Evolutionary conservation across 1,140 invertebrate species (phyloP).

Genomic region (Dendroctonus ponderosae): DNA sequence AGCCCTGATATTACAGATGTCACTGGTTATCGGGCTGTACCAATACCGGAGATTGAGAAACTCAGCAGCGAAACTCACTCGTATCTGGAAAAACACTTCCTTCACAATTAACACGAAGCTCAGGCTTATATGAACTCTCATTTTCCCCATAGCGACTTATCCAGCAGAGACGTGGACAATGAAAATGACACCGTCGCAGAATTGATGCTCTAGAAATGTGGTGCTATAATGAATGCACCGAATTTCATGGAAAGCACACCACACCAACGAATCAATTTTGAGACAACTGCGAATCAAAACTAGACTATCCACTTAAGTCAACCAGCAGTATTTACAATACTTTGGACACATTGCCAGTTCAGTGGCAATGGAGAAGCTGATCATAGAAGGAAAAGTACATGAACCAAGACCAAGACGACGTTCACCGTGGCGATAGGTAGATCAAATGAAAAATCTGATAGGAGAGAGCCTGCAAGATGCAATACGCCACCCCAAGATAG

Average conservation of each 20-base stretch:
- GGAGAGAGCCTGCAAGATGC: too few relatives aligned
- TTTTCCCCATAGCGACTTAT: constrained; percentile 6
- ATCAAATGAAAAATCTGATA: too few relatives aligned
- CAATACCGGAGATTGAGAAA: neutral
- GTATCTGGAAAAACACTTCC: constrained; percentile 7
- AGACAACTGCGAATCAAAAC: constrained; percentile 7
- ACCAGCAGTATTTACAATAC: too few relatives aligned
- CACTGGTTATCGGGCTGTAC: neutral
- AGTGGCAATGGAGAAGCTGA: too few relatives aligned
- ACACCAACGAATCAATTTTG: constrained; percentile 7
- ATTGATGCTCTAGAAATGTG: constrained; percentile 12
- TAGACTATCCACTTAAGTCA: constrained; percentile 9
- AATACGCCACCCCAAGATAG: too few relatives aligned
- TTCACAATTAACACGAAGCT: constrained; percentile 6
- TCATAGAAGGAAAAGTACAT: too few relatives aligned
- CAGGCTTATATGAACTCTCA: constrained; percentile 2
- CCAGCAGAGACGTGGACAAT: constrained; percentile 6
- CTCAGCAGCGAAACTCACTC: constrained; percentile 2
- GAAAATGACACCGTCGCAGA: constrained; percentile 5
- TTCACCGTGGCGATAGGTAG: too few relatives aligned
- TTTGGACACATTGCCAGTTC: too few relatives aligned
- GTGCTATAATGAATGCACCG: too few relatives aligned
- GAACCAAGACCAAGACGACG: too few relatives aligned
- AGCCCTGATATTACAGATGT: too few relatives aligned
- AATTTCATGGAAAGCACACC: too few relatives aligned